Percentiles rank a stretch among this genome's conserved stretches.
Evolutionary conservation across 2,797 vertebrate species (phyloP).

Genomic region (Acridotheres tristis): DNA sequence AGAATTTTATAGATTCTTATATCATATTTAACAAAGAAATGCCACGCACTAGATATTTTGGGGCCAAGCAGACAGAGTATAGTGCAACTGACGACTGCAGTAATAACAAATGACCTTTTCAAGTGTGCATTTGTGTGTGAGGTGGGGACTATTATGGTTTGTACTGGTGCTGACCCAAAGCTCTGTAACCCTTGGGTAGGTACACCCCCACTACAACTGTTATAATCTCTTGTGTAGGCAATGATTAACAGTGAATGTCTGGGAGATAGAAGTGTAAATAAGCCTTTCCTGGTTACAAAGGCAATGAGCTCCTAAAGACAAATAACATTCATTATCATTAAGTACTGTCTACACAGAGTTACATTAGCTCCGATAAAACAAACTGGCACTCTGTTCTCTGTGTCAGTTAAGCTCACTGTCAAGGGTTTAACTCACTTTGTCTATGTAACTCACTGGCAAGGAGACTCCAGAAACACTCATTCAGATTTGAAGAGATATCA

Average conservation of each 20-base stretch:
- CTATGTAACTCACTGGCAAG: background rate
- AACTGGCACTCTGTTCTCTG: background rate
- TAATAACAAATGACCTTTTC: background rate
- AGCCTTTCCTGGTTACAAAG: background rate
- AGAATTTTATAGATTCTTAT: background rate
- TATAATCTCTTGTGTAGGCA: background rate
- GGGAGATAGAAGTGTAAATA: background rate
- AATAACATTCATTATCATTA: background rate
- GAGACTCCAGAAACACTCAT: background rate
- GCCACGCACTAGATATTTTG: background rate
- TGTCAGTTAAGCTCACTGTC: background rate
- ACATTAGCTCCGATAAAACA: background rate
- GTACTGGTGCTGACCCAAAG: background rate
- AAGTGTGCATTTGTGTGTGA: background rate
- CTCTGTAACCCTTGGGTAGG: background rate
- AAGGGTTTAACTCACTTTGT: background rate
- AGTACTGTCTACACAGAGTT: background rate
- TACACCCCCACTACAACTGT: fast-evolving
- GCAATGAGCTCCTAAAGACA: background rate
- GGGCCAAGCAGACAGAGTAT: background rate
- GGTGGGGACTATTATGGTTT: background rate
- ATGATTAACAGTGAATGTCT: background rate
- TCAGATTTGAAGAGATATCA: background rate
- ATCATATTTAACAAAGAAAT: background rate
- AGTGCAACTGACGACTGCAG: background rate